Base-by-base conservation (phyloP, 2,888 invertebrate genomes). In the Arctia plantaginis region DNA sequence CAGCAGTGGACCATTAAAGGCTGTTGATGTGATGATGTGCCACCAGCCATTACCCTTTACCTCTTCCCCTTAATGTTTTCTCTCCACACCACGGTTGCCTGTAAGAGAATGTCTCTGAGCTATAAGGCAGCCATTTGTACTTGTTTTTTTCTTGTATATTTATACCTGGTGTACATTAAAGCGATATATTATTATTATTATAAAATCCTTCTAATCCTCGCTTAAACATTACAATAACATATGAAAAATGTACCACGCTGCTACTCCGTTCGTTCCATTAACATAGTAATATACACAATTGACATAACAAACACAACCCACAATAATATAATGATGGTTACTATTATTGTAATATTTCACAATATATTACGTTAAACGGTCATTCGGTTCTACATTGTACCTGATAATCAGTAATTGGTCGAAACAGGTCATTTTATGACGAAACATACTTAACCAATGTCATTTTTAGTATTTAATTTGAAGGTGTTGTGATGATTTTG, bases 281-380 rank as follows among this genome's bases (percentile, higher is more conserved):
- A 67, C 27, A 44, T 66, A 30, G 66, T 18, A 44, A 44, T 18
- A n/a, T 18, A 13, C 30, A 20, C 41, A 44, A 68, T n/a, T 77
- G 66, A 68, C 47, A 33, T 41, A 66, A 51, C 62, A 69, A 8
- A 67, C 33, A 69, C 10, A 30, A 69, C 62, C 39, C 69, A 66
- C 59, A 73, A 73, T 67, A 41, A 18, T 66, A 66, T 35, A 69
- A 69, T 69, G 18, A 69, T 55, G 23, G 18, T 51, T 7, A 68
- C 44, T 76, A 77, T 80, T 77, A 78, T 80, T 69, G 76, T 55
- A 74, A 39, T 66, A 78, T 81, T 83, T 73, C 81, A 44, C 72
- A 81, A 82, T 51, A 51, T 12, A 27, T 41, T 4, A n/a, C 71
- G 55, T 55, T 67, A 62, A 59, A 66, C 3, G 66, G 47, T 69